Conservation (phyloP, 2,113 vertebrate genomes). For the Pseudopipra pipra region DNA sequence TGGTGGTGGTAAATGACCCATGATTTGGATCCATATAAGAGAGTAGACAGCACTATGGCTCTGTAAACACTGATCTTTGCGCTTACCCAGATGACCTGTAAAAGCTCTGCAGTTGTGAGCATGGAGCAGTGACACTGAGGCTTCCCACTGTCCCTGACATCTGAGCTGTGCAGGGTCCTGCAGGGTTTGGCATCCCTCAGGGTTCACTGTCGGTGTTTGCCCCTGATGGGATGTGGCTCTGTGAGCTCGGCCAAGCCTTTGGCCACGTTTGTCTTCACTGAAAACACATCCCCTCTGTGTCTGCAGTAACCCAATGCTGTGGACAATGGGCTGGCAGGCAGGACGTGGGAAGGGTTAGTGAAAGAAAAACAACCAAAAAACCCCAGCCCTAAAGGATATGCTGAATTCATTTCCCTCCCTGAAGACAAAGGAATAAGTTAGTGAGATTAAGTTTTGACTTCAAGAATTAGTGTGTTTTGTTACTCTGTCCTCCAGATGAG, state of each 20-base stretch:
- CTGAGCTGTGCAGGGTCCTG: neutral
- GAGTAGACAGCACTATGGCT: no score
- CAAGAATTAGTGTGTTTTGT: neutral
- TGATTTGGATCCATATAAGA: no score
- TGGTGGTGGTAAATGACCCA: no score
- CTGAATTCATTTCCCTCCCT: neutral
- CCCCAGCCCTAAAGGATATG: neutral
- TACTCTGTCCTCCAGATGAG: neutral
- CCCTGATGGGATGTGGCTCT: neutral
- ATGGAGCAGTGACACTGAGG: neutral
- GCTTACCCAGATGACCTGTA: neutral
- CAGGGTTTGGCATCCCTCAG: neutral
- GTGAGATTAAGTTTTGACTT: neutral
- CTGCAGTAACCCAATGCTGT: neutral
- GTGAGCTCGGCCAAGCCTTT: neutral
- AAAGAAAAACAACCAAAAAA: neutral
- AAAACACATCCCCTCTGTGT: neutral
- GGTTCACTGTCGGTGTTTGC: neutral
- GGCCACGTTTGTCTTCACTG: neutral
- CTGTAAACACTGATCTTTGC: neutral
- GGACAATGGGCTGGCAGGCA: neutral
- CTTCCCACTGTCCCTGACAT: neutral
- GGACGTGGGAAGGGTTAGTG: neutral
- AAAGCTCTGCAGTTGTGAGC: neutral
- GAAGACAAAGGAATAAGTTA: neutral